These are phyloP conservation scores for Esox lucius DNA, from an alignment of 2,797 vertebrate genomes.

Conservation along the genomic window DNA sequence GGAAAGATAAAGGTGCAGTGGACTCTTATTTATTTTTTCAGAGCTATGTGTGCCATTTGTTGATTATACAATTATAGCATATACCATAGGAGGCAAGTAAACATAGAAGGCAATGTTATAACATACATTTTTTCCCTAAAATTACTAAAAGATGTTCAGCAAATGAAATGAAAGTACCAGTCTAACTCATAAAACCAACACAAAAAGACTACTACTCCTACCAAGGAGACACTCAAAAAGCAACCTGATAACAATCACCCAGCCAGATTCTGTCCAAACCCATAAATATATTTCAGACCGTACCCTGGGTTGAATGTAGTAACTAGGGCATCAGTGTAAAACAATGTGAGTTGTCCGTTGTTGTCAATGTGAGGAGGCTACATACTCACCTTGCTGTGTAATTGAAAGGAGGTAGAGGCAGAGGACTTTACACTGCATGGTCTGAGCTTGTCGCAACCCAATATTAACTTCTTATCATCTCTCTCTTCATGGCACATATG, in stretches of 20 bases:
- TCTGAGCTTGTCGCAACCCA: conserved; percentile 51
- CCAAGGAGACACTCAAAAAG: neutral
- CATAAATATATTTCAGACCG: neutral
- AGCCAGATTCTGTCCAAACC: neutral
- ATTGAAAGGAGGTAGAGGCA: conserved; percentile 57
- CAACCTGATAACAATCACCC: neutral
- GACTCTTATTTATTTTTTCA: too few relatives aligned
- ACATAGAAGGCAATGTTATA: too few relatives aligned
- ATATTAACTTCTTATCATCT: conserved; percentile 68
- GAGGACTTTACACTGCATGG: conserved; percentile 79
- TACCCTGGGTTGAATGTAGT: neutral
- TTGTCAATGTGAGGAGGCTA: neutral
- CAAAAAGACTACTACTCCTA: neutral
- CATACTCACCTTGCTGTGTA: conserved; percentile 75
- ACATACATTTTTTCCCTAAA: too few relatives aligned
- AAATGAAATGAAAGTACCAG: neutral
- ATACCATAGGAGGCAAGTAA: too few relatives aligned
- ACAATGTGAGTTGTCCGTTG: neutral
- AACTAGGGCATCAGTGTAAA: neutral
- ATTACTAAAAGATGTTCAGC: too few relatives aligned
- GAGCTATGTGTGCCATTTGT: too few relatives aligned
- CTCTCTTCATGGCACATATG: conserved; percentile 23
- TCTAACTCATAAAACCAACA: neutral
- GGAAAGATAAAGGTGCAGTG: too few relatives aligned
- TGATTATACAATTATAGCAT: too few relatives aligned